Evolutionary conservation across 2,113 vertebrate species (phyloP).

Genomic region (Laticauda laticaudata): DNA sequence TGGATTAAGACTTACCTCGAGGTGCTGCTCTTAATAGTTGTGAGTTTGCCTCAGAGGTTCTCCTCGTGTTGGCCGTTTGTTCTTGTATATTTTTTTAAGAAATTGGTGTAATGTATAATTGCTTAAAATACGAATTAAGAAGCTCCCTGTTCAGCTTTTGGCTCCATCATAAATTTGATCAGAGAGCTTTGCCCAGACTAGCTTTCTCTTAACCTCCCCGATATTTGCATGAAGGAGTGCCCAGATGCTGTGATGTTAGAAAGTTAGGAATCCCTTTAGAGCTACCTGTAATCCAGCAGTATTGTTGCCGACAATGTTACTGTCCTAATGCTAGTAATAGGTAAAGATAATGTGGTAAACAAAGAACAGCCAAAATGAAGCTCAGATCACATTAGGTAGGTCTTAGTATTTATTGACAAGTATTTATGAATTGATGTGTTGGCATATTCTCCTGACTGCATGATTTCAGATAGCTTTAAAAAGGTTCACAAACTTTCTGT

Average conservation of each 20-base stretch:
- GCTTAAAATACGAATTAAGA: neutral
- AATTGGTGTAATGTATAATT: neutral
- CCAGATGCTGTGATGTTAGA: neutral
- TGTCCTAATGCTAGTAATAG: neutral
- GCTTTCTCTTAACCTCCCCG: neutral
- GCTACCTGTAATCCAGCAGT: neutral
- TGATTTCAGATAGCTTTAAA: neutral
- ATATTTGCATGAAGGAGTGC: neutral
- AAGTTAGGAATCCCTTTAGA: neutral
- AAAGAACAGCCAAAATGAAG: neutral
- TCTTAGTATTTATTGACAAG: neutral
- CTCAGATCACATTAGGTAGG: neutral
- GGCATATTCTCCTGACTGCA: neutral
- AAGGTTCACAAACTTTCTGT: neutral
- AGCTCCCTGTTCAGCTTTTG: neutral
- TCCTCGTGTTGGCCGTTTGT: neutral
- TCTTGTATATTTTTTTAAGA: neutral
- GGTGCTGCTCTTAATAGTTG: neutral
- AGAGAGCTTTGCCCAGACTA: neutral
- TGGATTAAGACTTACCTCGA: neutral
- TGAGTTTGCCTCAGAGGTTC: neutral
- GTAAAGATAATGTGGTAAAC: neutral
- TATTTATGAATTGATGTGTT: neutral
- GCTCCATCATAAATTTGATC: neutral
- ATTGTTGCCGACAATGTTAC: neutral